A percentile compares a stretch with the other conserved stretches of the same genome.
Evolutionary conservation across 2,113 vertebrate genomes (phyloP).

Genomic region (Nibea albiflora): DNA sequence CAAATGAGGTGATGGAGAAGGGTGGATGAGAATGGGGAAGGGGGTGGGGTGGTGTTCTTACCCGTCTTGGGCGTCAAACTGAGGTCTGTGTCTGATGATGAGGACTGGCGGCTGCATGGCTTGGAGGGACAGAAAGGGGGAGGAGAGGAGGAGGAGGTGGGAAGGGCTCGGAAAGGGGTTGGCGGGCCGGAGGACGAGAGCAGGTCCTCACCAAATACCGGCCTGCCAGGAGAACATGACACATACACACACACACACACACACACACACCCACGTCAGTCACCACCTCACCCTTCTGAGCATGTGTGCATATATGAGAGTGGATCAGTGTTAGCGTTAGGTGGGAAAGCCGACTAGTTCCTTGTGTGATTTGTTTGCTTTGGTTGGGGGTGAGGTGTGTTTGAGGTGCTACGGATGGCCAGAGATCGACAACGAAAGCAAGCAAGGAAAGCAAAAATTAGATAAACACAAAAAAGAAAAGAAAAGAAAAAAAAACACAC

Average conservation of each 20-base stretch:
- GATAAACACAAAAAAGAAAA: conserved; percentile 52
- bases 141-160: conserved; percentile 99
- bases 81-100: conserved; percentile 99
- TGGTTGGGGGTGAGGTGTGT: conserved; percentile 59
- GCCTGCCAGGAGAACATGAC: conserved; percentile 96
- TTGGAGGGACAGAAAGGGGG: conserved; percentile 99
- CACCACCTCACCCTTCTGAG: conserved; percentile 55
- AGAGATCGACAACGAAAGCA: conserved; percentile 54
- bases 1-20: conserved; percentile 51
- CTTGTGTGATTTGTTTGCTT: conserved; percentile 42
- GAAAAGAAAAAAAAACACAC: no score
- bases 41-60: conserved; percentile 86
- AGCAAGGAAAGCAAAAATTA: conserved; percentile 75
- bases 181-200: conserved; percentile 97
- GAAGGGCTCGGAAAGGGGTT: conserved; percentile 99
- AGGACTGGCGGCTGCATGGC: conserved; percentile 99
- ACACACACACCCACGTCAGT: conserved; percentile 81
- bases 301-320: conserved; percentile 30
- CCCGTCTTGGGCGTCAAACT: conserved; percentile 99
- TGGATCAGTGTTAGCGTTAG: conserved; percentile 22
- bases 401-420: conserved; percentile 78
- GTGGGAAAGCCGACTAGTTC: conserved; percentile 24
- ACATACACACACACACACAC: conserved; percentile 86
- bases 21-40: conserved; percentile 32
- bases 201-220: conserved; percentile 98